Evolutionary conservation across 2,113 vertebrate species (phyloP), one percentile per base, ranked within the genome.

Genomic region (Pipra filicauda): DNA sequence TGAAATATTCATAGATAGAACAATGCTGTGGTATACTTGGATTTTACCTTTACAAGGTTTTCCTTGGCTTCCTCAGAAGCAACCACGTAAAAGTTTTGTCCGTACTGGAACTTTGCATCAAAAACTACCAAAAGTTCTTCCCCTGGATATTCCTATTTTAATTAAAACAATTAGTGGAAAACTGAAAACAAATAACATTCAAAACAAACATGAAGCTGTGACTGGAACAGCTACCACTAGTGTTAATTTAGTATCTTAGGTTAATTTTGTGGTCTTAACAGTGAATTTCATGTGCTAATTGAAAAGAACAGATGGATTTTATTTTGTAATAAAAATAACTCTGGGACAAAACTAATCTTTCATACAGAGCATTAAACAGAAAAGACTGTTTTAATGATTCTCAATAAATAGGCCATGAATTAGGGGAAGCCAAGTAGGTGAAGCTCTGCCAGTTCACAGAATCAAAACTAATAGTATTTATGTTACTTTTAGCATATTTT

Each of bases 111-210:
- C 46, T 98, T 96, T 67, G 94, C 96, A 97, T 99, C 99, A 89
- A 98, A 99, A 80, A 99, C 98, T 48, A 99, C 64, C 92, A 99
- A 72, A 54, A 99, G 72, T 66, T 99, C 99, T 44, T 99, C 98
- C 35, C 98, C 99, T 76, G 99, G 98, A 80, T 99, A 99, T 43
- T 99, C 98, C 99, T 99, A 89, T 49, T 64, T 80, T 69, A 95
- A 97, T 61, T 58, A 22, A 91, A 96, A 73, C 44, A 90, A 54
- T 2, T 33, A 93, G 19, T 91, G 35, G 33, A 66, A 88, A 85
- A 82, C 4, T 35, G 51, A 88, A 76, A 82, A 33, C 41, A 79
- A 85, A 12, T 54, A 85, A 46, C 37, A 65, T 39, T 26, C 15
- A 73, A 82, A 89, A 21, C 19, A 65, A 54, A 70, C 33, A 73